These are phyloP conservation scores for Petroica traversi DNA, from an alignment of 2,113 vertebrate species.

Conservation along the genomic window DNA sequence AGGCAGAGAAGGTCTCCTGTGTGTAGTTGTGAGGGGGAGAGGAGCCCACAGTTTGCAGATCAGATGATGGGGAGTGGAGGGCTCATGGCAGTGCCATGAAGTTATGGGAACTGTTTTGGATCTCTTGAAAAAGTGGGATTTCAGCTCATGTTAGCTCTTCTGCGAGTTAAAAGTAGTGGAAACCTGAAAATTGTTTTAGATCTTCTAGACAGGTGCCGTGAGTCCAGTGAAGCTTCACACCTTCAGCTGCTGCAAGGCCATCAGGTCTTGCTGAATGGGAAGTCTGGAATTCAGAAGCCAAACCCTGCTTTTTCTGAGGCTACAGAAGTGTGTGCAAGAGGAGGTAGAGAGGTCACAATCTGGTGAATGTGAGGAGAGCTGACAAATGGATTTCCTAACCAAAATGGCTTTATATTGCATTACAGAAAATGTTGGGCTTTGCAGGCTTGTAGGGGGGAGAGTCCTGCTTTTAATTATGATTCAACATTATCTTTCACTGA, in stretches of 20 bases:
- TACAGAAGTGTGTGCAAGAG: fast-evolving
- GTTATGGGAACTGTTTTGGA: not conserved
- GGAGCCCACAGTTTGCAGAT: not conserved
- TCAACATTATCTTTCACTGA: conserved; percentile 4
- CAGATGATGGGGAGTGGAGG: not conserved
- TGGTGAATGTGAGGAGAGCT: not conserved
- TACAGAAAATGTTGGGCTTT: not conserved
- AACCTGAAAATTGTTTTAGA: not conserved
- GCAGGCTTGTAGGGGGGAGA: not conserved
- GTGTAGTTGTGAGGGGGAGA: not conserved
- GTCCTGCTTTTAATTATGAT: conserved; percentile 27
- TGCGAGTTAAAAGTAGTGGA: not conserved
- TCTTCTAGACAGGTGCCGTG: not conserved
- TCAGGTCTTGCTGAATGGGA: not conserved
- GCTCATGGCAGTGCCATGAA: not conserved
- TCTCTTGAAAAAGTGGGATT: not conserved
- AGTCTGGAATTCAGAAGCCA: not conserved
- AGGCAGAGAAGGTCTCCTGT: not conserved
- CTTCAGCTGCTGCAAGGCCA: not conserved
- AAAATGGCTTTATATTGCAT: not conserved
- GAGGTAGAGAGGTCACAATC: not conserved
- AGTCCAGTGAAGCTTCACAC: not conserved
- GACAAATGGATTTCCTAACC: not conserved
- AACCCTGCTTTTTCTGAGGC: not conserved
- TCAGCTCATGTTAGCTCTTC: not conserved